A percentile compares a stretch with the other conserved stretches of the same genome.
phyloP scores from a whole-genome alignment of 1,140 invertebrate species.

The Drosophila malerkotliana region DNA sequence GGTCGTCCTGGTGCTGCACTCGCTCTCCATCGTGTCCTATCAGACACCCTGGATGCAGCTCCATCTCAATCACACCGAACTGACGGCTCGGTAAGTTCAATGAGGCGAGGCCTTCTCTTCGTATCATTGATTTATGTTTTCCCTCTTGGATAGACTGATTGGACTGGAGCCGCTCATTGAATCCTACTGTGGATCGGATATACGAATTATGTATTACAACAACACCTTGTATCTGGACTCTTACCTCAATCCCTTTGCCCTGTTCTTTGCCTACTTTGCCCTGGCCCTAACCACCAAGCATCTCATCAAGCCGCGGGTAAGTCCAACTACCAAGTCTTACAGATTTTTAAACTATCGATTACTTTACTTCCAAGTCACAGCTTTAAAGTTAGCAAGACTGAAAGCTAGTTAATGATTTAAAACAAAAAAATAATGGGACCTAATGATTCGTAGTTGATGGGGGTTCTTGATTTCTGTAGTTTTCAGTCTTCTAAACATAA shows the following conservation, averaged over 20 bases:
- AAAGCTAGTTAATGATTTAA: neutral
- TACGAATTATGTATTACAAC: slow-evolving; percentile 87
- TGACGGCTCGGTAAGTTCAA: slow-evolving; percentile 86
- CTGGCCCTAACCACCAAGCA: slow-evolving; percentile 89
- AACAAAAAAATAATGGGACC: neutral
- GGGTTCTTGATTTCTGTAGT: neutral
- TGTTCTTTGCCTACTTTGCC: slow-evolving; percentile 91
- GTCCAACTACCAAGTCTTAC: slow-evolving; percentile 15
- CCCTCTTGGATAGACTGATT: slow-evolving; percentile 87
- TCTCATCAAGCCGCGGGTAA: slow-evolving; percentile 89
- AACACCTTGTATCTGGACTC: slow-evolving; percentile 87
- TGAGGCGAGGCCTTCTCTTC: neutral
- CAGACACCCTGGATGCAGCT: slow-evolving; percentile 94
- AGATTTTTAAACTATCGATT: neutral
- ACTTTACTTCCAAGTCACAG: slow-evolving; percentile 3
- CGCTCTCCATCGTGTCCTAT: slow-evolving; percentile 91
- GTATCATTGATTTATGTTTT: neutral
- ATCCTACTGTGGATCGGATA: slow-evolving; percentile 85
- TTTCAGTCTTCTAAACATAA: slow-evolving; percentile 25
- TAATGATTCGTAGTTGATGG: no score
- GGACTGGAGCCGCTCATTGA: slow-evolving; percentile 87
- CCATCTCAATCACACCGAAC: slow-evolving; percentile 87
- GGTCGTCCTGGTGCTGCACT: slow-evolving; percentile 90
- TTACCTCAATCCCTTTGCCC: slow-evolving; percentile 89
- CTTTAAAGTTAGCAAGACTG: slow-evolving; percentile 1